A percentile compares a stretch with the other conserved stretches of the same genome.
Conservation (phyloP, 2,888 invertebrate genomes). For the Megalurothrips usitatus region DNA sequence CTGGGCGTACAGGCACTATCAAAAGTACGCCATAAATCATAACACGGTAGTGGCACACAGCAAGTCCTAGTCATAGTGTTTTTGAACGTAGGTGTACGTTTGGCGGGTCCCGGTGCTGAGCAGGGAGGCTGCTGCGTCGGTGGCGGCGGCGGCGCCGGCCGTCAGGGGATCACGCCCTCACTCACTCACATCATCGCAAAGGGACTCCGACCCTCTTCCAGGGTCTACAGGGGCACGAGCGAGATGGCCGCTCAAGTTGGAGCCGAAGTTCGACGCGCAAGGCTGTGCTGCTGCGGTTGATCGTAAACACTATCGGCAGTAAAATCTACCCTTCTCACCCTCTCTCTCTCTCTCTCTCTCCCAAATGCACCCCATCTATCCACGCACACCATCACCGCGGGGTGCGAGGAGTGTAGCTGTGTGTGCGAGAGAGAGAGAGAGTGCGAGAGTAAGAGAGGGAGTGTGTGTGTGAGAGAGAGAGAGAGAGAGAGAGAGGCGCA, state of each 20-base stretch:
- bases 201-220: background rate
- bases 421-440: background rate
- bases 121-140: background rate
- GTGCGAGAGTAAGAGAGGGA: background rate
- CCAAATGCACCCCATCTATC: background rate
- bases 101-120: too few relatives aligned
- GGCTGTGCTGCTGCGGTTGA: background rate
- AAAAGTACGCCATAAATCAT: too few relatives aligned
- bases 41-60: too few relatives aligned
- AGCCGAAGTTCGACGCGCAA: conserved; percentile 5
- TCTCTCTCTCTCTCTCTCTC: too few relatives aligned
- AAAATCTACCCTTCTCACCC: background rate
- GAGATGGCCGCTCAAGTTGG: conserved; percentile 1
- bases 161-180: too few relatives aligned
- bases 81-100: too few relatives aligned
- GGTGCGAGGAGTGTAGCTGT: background rate
- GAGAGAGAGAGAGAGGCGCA: background rate
- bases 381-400: background rate
- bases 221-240: background rate
- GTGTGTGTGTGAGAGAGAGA: background rate
- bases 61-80: too few relatives aligned
- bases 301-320: conserved; percentile 24
- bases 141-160: background rate
- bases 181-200: too few relatives aligned
- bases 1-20: too few relatives aligned